Conservation (phyloP, 2,797 vertebrate species). For the Periophthalmus magnuspinnatus region DNA sequence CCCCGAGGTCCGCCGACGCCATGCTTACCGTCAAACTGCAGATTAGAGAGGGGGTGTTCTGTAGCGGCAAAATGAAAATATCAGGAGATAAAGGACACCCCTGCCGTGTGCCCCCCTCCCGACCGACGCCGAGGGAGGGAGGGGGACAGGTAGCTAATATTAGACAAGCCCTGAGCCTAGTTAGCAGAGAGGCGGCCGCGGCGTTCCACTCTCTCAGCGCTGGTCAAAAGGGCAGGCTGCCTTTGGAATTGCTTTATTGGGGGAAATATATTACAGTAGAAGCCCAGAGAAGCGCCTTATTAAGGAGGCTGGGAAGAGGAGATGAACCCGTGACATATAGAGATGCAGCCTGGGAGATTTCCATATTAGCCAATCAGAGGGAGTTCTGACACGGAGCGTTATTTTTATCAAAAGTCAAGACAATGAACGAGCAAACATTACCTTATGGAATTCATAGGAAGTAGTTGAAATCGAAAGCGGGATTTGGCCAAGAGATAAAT, state of each 20-base stretch:
- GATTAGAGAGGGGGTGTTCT: constrained; percentile 87
- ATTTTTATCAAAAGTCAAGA: constrained; percentile 53
- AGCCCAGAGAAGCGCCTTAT: constrained; percentile 77
- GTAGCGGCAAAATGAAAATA: constrained; percentile 90
- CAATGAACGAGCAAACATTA: constrained; percentile 56
- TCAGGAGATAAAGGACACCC: constrained; percentile 84
- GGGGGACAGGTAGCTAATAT: constrained; percentile 86
- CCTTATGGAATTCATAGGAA: constrained; percentile 24
- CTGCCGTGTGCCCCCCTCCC: constrained; percentile 41
- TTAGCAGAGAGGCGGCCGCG: constrained; percentile 76
- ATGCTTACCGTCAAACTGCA: constrained; percentile 87
- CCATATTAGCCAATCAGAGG: constrained; percentile 76
- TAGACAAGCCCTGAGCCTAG: constrained; percentile 79
- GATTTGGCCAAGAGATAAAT: constrained; percentile 49
- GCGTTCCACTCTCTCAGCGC: constrained; percentile 67
- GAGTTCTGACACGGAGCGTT: constrained; percentile 51
- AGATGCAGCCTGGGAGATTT: constrained; percentile 66
- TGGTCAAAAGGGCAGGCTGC: constrained; percentile 70
- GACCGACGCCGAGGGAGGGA: constrained; percentile 56
- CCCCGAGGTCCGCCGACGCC: constrained; percentile 86
- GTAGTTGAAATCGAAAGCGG: not conserved
- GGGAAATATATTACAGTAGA: constrained; percentile 84
- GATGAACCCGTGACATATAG: constrained; percentile 69
- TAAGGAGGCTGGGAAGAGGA: constrained; percentile 78
- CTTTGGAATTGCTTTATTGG: constrained; percentile 77